Percentiles rank a stretch among this genome's conserved stretches.
phyloP scores from a whole-genome alignment of 2,113 vertebrate species.

The Leptosomus discolor region DNA sequence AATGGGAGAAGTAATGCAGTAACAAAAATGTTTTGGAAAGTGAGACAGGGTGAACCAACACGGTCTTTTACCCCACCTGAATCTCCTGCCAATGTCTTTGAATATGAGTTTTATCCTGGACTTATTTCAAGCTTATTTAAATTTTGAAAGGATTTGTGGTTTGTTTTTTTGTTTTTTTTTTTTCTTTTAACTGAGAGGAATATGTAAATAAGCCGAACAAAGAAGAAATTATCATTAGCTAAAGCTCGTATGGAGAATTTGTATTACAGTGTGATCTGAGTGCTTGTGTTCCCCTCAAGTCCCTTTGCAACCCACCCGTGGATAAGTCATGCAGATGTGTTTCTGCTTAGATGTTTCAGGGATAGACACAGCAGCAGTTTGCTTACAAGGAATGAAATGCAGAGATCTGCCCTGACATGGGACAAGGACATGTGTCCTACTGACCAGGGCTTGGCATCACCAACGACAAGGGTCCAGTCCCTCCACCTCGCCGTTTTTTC shows the following conservation, averaged over 20 bases:
- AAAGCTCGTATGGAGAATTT: not conserved
- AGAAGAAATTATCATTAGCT: not conserved
- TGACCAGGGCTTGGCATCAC: not conserved
- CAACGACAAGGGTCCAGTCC: not conserved
- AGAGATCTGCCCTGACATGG: not conserved
- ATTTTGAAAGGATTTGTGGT: not conserved
- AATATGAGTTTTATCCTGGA: not conserved
- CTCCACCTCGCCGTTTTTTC: not conserved
- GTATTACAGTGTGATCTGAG: not conserved
- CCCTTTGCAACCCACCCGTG: not conserved
- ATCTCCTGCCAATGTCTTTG: not conserved
- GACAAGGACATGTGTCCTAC: not conserved
- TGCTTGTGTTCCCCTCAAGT: not conserved
- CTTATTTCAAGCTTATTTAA: not conserved
- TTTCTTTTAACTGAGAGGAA: not conserved
- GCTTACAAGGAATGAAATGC: not conserved
- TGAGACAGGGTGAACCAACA: not conserved
- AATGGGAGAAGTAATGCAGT: not conserved
- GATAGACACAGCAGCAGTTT: not conserved
- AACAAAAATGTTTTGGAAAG: constrained; percentile 37
- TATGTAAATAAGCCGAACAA: not conserved
- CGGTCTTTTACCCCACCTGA: not conserved
- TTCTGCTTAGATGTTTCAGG: not conserved
- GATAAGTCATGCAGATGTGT: not conserved
- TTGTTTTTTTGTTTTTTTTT: not conserved